Conservation (phyloP, 2,888 invertebrate genomes). For the Apocheima hispidaria region DNA sequence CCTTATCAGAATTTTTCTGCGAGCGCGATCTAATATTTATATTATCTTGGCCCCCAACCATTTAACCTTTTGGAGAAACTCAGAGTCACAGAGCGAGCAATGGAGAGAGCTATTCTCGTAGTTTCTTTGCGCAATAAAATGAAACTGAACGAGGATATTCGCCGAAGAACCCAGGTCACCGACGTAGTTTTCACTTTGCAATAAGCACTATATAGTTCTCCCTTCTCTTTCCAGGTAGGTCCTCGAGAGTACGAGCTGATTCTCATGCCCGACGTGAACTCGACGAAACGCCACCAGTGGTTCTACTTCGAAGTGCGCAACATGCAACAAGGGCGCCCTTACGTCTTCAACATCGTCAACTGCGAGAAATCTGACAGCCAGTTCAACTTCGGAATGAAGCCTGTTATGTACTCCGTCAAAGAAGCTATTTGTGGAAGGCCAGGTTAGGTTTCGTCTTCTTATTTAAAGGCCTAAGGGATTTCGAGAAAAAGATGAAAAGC, state of each 20-base stretch:
- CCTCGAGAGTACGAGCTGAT: conserved; percentile 93
- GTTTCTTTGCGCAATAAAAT: too few species aligned
- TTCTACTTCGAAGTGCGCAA: conserved; percentile 96
- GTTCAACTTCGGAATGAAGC: conserved; percentile 96
- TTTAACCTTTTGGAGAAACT: too few species aligned
- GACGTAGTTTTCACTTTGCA: too few species aligned
- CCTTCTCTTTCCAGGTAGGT: conserved; percentile 84
- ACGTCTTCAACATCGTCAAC: conserved; percentile 95
- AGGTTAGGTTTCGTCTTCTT: conserved; percentile 59
- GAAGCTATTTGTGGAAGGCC: conserved; percentile 87
- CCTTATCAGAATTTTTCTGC: too few species aligned
- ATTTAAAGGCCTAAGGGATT: too few species aligned
- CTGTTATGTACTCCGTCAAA: conserved; percentile 93
- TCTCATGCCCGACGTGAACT: conserved; percentile 93
- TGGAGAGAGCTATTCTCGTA: too few species aligned
- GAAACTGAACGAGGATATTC: too few species aligned
- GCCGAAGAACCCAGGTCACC: too few species aligned
- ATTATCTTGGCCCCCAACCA: too few species aligned
- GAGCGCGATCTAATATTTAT: too few species aligned
- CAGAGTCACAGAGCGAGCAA: too few species aligned
- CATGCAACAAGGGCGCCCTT: conserved; percentile 89
- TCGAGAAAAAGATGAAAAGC: too few species aligned
- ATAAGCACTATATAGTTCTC: background rate
- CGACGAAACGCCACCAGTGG: conserved; percentile 93
- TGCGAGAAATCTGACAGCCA: conserved; percentile 95